Evolutionary conservation across 1,140 invertebrate species (phyloP).

Genomic region (Bathynomus jamesi): DNA sequence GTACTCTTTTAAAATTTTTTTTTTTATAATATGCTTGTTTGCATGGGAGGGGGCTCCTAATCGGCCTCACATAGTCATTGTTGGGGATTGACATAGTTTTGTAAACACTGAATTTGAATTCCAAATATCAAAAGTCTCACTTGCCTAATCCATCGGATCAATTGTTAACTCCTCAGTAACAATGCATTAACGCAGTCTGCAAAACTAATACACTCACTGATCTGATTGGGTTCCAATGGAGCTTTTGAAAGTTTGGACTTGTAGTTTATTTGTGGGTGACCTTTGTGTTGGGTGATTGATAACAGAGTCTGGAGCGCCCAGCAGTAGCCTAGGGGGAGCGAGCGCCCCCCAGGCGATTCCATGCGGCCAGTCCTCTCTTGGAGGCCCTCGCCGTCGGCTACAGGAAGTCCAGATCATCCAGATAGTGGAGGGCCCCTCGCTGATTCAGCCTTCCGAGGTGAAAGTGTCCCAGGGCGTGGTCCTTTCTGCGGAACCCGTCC

Average conservation of each 20-base stretch:
- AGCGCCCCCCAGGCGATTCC: conserved; percentile 12
- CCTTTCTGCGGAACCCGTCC: conserved; percentile 64
- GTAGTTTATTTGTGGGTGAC: conserved; percentile 25
- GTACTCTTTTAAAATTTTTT: too few relatives aligned
- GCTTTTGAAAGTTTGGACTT: too few relatives aligned
- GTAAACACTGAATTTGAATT: too few relatives aligned
- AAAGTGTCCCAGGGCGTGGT: conserved; percentile 62
- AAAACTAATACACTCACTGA: too few relatives aligned
- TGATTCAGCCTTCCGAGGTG: conserved; percentile 73
- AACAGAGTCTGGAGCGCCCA: conserved; percentile 26
- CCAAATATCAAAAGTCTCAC: too few relatives aligned
- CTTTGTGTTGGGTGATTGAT: conserved; percentile 31
- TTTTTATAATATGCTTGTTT: not conserved
- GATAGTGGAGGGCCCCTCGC: conserved; percentile 51
- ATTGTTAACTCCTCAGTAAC: too few relatives aligned
- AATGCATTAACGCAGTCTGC: too few relatives aligned
- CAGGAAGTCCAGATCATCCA: conserved; percentile 46
- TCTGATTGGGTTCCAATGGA: too few relatives aligned
- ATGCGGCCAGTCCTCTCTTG: conserved; percentile 21
- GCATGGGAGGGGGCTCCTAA: not conserved
- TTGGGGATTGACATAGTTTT: too few relatives aligned
- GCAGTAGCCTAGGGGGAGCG: conserved; percentile 10
- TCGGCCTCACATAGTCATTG: too few relatives aligned
- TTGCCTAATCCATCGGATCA: too few relatives aligned
- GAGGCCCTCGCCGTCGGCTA: conserved; percentile 38